Evolutionary conservation across 2,888 invertebrate genomes (phyloP).

Genomic region (Caenorhabditis plicata): DNA sequence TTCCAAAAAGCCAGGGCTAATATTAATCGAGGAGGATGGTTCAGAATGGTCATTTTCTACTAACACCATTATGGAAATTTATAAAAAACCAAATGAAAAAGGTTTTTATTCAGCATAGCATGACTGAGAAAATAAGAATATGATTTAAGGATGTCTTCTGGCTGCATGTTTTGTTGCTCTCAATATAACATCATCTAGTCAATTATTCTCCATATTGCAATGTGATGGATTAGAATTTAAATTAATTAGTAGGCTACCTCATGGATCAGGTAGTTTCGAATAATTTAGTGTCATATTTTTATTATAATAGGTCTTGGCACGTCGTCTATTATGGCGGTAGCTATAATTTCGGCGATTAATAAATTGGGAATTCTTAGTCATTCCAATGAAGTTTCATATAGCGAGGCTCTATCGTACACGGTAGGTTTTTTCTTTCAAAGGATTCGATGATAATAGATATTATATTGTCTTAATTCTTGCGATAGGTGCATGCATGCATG

Average conservation of each 20-base stretch:
- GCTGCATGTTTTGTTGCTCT: conserved; percentile 48
- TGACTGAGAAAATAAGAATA: too few relatives aligned
- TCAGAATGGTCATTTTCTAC: neutral
- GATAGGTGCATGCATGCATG: too few relatives aligned
- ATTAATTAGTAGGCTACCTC: conserved; percentile 43
- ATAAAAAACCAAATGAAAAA: conserved; percentile 18
- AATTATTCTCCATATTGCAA: conserved; percentile 3
- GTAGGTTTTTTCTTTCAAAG: too few relatives aligned
- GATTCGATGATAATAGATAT: too few relatives aligned
- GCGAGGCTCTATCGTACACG: too few relatives aligned
- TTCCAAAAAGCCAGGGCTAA: neutral
- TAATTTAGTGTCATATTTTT: too few relatives aligned
- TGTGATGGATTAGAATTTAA: conserved; percentile 26
- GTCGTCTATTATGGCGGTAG: conserved; percentile 71
- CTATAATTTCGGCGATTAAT: conserved; percentile 68
- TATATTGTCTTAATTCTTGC: too few relatives aligned
- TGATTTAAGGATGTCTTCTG: conserved; percentile 42
- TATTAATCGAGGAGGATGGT: conserved; percentile 4
- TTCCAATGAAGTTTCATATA: too few relatives aligned
- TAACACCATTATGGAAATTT: conserved; percentile 4
- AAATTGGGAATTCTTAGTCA: too few relatives aligned
- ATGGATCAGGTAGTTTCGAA: too few relatives aligned
- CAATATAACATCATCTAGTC: conserved; percentile 1
- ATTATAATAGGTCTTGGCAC: conserved; percentile 71
- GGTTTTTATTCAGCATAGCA: too few relatives aligned